A percentile compares a stretch with the other conserved stretches of the same genome.
These are phyloP conservation scores for Rutpela maculata DNA, from an alignment of 2,888 invertebrate genomes.

Conservation along the genomic window DNA sequence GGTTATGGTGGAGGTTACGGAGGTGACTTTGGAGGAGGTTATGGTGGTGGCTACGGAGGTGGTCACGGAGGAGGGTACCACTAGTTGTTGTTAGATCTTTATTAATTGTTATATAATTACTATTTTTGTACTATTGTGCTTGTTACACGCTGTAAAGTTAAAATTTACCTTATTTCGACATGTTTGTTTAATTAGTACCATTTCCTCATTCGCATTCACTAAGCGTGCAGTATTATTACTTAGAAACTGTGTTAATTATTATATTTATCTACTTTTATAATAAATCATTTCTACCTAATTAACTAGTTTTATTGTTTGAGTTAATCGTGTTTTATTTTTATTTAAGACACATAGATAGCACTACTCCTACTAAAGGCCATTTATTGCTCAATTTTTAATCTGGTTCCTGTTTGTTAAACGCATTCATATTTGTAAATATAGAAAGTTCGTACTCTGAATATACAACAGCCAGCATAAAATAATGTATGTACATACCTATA, in stretches of 20 bases:
- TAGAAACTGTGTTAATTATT: conserved; percentile 71
- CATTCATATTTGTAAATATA: conserved; percentile 35
- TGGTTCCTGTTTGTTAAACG: conserved; percentile 37
- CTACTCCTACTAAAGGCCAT: conserved; percentile 5
- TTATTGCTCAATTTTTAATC: conserved; percentile 34
- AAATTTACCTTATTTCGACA: conserved; percentile 49
- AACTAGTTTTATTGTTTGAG: conserved; percentile 40
- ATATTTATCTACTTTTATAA: conserved; percentile 68
- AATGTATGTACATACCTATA: conserved; percentile 33
- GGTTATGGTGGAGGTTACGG: conserved; percentile 46
- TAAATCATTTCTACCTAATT: conserved; percentile 63
- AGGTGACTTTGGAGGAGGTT: conserved; percentile 59
- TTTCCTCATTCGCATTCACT: conserved; percentile 61
- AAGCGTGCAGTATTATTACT: conserved; percentile 71
- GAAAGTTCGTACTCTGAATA: conserved; percentile 40
- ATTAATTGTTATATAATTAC: conserved; percentile 62
- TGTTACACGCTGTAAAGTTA: conserved; percentile 51
- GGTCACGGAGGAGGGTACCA: conserved; percentile 65
- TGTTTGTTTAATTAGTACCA: conserved; percentile 56
- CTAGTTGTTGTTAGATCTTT: conserved; percentile 60
- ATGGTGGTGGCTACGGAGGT: conserved; percentile 47
- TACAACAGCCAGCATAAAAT: conserved; percentile 25
- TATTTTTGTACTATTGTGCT: conserved; percentile 52
- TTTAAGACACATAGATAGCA: conserved; percentile 33
- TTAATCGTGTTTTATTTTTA: conserved; percentile 23